phyloP scores from a whole-genome alignment of 1,140 invertebrate genomes.

The Drosophila ohnishii region DNA sequence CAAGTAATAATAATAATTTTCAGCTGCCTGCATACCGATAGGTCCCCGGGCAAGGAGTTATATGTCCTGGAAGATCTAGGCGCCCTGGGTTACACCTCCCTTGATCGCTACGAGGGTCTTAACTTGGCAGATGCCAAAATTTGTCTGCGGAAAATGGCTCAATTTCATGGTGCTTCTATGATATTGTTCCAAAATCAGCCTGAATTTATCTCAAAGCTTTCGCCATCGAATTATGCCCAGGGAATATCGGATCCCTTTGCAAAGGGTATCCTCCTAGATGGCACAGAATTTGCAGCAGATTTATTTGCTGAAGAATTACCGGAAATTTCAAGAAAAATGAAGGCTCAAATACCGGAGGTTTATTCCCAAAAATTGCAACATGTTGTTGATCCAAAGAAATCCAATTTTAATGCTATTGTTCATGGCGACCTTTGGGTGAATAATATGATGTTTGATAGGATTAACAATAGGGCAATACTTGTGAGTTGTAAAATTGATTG shows the following conservation, averaged over 20 bases:
- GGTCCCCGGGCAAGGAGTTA: slow-evolving; percentile 30
- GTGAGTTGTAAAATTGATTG: slow-evolving; percentile 28
- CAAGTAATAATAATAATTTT: background rate
- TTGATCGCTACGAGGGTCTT: slow-evolving; percentile 52
- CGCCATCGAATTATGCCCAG: slow-evolving; percentile 40
- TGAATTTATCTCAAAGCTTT: slow-evolving; percentile 29
- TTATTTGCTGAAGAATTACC: slow-evolving; percentile 81
- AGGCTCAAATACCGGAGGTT: slow-evolving; percentile 53
- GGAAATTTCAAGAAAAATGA: slow-evolving; percentile 74
- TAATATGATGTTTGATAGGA: slow-evolving; percentile 86
- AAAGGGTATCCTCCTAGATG: slow-evolving; percentile 52
- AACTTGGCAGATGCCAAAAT: slow-evolving; percentile 36
- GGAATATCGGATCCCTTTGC: slow-evolving; percentile 29
- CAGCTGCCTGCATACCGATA: slow-evolving; percentile 50
- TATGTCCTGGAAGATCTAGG: slow-evolving; percentile 71
- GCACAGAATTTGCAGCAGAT: slow-evolving; percentile 50
- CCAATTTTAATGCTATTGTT: slow-evolving; percentile 84
- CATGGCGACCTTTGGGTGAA: slow-evolving; percentile 88
- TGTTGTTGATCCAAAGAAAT: slow-evolving; percentile 49
- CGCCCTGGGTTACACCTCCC: slow-evolving; percentile 30
- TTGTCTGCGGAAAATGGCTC: slow-evolving; percentile 60
- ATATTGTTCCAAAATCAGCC: slow-evolving; percentile 41
- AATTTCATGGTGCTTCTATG: slow-evolving; percentile 74
- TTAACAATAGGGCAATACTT: slow-evolving; percentile 84
- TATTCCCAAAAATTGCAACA: slow-evolving; percentile 37